These are phyloP conservation scores for Meta bourneti DNA, from an alignment of 2,888 invertebrate genomes.

Conservation along the genomic window DNA sequence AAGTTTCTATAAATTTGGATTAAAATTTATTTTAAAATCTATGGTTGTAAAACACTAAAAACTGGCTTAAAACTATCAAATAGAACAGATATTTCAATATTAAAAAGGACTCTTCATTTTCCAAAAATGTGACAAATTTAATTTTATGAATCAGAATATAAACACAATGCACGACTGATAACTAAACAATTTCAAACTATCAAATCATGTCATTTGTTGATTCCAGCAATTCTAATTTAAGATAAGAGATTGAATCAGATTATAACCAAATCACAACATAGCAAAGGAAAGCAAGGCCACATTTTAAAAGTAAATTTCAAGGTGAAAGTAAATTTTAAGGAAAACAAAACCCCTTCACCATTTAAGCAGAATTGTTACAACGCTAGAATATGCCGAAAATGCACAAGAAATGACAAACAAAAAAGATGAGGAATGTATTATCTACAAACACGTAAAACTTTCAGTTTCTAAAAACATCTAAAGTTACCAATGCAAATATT, in stretches of 20 bases:
- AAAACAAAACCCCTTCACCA: constrained; percentile 60
- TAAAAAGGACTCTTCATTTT: no score
- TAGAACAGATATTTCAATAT: no score
- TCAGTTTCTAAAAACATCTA: constrained; percentile 28
- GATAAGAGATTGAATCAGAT: background rate
- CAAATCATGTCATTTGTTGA: no score
- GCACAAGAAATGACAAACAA: constrained; percentile 35
- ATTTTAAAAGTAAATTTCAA: constrained; percentile 1
- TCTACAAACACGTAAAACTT: constrained; percentile 66
- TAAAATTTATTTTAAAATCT: no score
- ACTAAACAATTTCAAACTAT: no score
- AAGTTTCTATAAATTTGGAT: no score
- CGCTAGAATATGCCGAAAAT: constrained; percentile 60
- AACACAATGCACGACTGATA: no score
- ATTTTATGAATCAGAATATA: no score
- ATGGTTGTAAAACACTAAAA: no score
- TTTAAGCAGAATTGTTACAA: constrained; percentile 50
- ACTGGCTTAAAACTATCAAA: no score
- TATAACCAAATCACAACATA: background rate
- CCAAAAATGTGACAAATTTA: no score
- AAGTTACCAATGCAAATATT: constrained; percentile 6
- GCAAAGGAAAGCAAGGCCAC: background rate
- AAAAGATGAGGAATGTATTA: constrained; percentile 72
- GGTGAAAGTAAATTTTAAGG: constrained; percentile 5
- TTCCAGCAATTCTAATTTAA: no score